Conservation (phyloP, 2,888 invertebrate genomes). For the Xylophagus ater region DNA sequence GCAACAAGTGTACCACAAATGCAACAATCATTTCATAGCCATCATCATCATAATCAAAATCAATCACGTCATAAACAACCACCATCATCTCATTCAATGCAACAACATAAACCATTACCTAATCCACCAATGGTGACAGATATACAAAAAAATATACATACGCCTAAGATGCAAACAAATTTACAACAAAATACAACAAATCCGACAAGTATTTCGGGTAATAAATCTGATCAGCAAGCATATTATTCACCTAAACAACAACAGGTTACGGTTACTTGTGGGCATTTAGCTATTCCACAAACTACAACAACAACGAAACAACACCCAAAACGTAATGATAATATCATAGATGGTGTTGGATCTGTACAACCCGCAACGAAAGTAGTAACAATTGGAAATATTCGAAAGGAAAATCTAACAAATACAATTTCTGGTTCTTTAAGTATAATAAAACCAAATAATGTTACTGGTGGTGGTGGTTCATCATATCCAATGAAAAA, state of each 20-base stretch:
- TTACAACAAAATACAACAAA: neutral
- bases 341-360: too few species aligned
- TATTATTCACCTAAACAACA: too few species aligned
- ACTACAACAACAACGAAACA: too few species aligned
- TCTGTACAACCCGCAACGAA: too few species aligned
- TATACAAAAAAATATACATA: too few species aligned
- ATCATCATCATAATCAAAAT: constrained; percentile 25
- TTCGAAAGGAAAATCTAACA: constrained; percentile 4
- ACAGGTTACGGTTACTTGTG: too few species aligned
- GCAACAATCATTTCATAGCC: constrained; percentile 27
- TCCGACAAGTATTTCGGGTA: neutral
- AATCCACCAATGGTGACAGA: neutral
- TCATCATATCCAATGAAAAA: constrained; percentile 5
- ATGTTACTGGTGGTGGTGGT: too few species aligned
- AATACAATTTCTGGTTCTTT: constrained; percentile 4
- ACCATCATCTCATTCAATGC: neutral
- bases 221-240: neutral
- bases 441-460: too few species aligned
- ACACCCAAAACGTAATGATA: too few species aligned
- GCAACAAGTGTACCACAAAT: constrained; percentile 36
- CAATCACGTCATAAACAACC: constrained; percentile 20
- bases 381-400: constrained; percentile 9
- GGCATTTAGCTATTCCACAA: too few species aligned
- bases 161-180: too few species aligned
- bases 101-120: too few species aligned